Evolutionary conservation across 2,888 invertebrate genomes (phyloP).

Genomic region (Rotaria macrura): DNA sequence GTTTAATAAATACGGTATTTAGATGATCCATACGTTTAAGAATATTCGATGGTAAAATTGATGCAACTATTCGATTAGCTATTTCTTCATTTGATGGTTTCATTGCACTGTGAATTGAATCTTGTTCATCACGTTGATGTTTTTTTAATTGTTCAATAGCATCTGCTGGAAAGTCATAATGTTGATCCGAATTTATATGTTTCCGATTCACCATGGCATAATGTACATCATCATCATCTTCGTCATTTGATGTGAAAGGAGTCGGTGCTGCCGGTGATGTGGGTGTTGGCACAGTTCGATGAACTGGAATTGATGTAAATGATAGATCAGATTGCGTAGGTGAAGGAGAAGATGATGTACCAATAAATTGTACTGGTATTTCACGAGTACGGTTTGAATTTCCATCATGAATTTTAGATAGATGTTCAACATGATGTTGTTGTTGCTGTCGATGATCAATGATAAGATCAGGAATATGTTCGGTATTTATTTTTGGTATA

Average conservation of each 20-base stretch:
- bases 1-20: background rate
- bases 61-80: background rate
- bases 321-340: background rate
- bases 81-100: background rate
- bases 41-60: background rate
- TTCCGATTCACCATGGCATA: background rate
- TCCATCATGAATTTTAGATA: background rate
- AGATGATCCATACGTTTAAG: constrained; percentile 23
- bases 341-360: background rate
- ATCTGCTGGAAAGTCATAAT: constrained; percentile 17
- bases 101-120: background rate
- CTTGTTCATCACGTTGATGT: constrained; percentile 12
- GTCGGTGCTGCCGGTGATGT: background rate
- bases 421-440: no score
- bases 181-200: background rate
- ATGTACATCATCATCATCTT: background rate
- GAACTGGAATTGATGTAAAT: background rate
- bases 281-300: background rate
- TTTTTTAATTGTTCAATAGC: background rate
- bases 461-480: background rate
- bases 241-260: background rate
- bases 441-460: no score
- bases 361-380: background rate
- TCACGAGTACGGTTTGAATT: background rate
- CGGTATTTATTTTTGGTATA: background rate